Evolutionary conservation across 2,113 vertebrate species (phyloP), one percentile per base, ranked within the genome.

Genomic region (Syngnathus scovelli): DNA sequence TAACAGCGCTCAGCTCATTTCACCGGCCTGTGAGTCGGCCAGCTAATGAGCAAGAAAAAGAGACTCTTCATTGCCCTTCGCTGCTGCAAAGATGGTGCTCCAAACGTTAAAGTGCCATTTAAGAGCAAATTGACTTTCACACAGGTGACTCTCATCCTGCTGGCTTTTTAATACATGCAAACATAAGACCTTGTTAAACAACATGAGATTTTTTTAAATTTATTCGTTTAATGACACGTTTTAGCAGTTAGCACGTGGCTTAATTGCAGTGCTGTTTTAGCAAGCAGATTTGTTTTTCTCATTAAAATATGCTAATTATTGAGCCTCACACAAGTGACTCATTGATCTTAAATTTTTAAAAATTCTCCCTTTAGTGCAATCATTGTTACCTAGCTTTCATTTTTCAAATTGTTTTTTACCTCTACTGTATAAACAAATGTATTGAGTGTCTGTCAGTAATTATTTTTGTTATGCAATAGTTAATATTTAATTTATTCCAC

Each of bases 1-100:
- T 74, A 85, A 79, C 67, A 49, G 70, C 64, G 74, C 80, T 75
- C 78, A 76, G 77, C 72, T 85, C 83, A 82, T 87, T 89, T 84
- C 77, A 64, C 72, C 66, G 69, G 60, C 61, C 75, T 84, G 78
- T 80, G 76, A 82, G 80, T 63, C 64, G 86, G 77, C 76, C 74
- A 70, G 58, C 69, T 79, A 82, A 77, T 76, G 78, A 82, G 79
- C 46, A 65, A 38, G 60, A 54, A 36, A 33, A n/a, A 64, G 36
- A 5, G 54, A 36, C 54, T 49, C 73, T 66, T 64, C n/a, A 9
- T 67, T 66, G 63, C 71, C 73, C 68, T 67, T 71, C 76, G 67
- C 66, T 58, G 64, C 12, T 43, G 84, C 72, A 62, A 33, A 61
- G 38, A 59, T 65, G 70, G 27, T 62, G 10, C 61, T 64, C 56